Evolutionary conservation across 1,140 invertebrate species (phyloP).

Genomic region (Neoseiulus cucumeris): DNA sequence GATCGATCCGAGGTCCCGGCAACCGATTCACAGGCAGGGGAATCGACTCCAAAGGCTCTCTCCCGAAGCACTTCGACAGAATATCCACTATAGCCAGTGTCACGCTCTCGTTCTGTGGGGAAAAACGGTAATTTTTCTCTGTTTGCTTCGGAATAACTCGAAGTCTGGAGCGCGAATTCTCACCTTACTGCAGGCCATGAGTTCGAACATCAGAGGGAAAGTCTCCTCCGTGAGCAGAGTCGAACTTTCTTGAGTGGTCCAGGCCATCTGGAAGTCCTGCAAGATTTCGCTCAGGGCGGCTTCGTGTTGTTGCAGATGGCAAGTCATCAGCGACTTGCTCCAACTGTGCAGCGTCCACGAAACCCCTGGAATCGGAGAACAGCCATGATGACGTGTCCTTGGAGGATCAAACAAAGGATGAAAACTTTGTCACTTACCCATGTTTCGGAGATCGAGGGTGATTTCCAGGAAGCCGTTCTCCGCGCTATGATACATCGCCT

Average conservation of each 20-base stretch:
- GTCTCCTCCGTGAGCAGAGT: conserved; percentile 72
- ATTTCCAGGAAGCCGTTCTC: conserved; percentile 56
- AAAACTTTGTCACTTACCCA: too few species aligned
- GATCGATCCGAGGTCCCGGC: conserved; percentile 39
- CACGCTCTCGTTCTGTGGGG: conserved; percentile 57
- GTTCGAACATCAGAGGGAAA: conserved; percentile 64
- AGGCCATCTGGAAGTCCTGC: conserved; percentile 70
- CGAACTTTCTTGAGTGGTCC: conserved; percentile 53
- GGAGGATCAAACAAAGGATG: too few species aligned
- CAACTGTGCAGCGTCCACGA: conserved; percentile 75
- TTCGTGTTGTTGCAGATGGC: conserved; percentile 56
- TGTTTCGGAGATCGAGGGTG: conserved; percentile 20
- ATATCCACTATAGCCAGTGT: conserved; percentile 66
- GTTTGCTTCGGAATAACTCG: too few species aligned
- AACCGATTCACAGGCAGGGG: conserved; percentile 42
- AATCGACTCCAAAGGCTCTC: conserved; percentile 57
- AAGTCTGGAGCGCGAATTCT: conserved; percentile 16
- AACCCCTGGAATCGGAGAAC: too few species aligned
- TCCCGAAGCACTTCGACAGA: conserved; percentile 66
- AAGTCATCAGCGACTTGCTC: conserved; percentile 67
- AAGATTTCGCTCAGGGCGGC: conserved; percentile 68
- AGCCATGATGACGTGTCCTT: neutral
- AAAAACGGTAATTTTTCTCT: conserved; percentile 14
- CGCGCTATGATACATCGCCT: conserved; percentile 76
- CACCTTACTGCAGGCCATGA: conserved; percentile 71